Evolutionary conservation across 2,888 invertebrate genomes (phyloP), one percentile per base, ranked within the genome.

Genomic region (Elgonia sp.): DNA sequence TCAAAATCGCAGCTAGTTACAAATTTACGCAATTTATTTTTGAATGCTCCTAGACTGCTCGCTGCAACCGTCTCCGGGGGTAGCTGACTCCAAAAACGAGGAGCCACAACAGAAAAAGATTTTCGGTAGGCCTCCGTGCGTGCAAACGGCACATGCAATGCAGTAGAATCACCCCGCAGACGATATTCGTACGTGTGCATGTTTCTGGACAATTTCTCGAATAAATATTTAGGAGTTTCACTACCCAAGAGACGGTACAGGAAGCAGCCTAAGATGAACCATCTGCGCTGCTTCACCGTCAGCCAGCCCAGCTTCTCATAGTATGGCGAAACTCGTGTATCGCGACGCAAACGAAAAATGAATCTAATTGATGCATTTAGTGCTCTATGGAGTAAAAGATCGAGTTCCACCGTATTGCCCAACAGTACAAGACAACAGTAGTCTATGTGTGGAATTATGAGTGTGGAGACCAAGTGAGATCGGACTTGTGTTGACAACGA

Each of bases 401-500:
- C 57, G 3, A 53, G 10, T 14, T 60, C 21, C 1, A 16, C 42
- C 7, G 21, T 20, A 16, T 14, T 40, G 20, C 20, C 42, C 14
- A 60, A 21, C 1, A 72, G n/a, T n/a, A n/a, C 39, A 10, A 72
- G 72, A 37, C 72, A 72, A 12, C 72, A 72, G n/a, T 72, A 72
- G 18, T 72, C 57, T 10, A 72, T n/a, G 4, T 14, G 1, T 2
- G 72, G 72, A 14, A 57, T 4, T 3, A 57, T 72, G 18, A 72
- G 39, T 18, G 55, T 12, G 6, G 57, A 40, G 18, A 57, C 72
- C 0, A 72, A 18, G 9, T 37, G 16, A 2, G 39, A 21, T 2
- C 72, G 57, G 14, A 40, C 57, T 46, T 2, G 10, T 46, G 7
- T 16, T 37, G 72, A 14, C 37, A 20, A 18, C 4, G 40, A 39